Evolutionary conservation across 2,113 vertebrate species (phyloP), one percentile per base, ranked within the genome.

Genomic region (Mesoclemmys tuberculata): DNA sequence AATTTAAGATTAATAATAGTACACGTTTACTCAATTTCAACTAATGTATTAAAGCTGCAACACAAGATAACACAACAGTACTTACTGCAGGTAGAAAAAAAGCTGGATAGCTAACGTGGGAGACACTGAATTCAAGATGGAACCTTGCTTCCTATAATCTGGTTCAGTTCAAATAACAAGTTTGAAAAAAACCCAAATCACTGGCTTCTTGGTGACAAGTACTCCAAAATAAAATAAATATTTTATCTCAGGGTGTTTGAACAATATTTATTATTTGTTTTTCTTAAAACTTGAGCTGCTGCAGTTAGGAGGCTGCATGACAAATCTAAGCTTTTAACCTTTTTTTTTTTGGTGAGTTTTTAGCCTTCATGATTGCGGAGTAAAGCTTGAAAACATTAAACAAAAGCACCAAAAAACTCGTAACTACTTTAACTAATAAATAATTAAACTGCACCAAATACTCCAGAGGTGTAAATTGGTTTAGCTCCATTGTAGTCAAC

Each of bases 101-200:
- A 5, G 35, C 7, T 0, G 3, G 55, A 21, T 9, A 21, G 22
- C 11, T 14, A 44, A 2, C 10, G 14, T 2, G 80, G 56, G 80
- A 51, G 46, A 18, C 13, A 5, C 14, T 3, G 8, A 18, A 2
- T 68, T 54, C 1, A 48, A 14, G 22, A 7, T 18, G 64, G n/a
- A 71, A 38, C 2, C 19, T 71, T 0, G 5, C 38, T 61, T 58
- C 27, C 2, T 18, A 3, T 7, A 3, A 2, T 5, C 71, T 31
- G 38, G 26, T 79, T 31, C 5, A 19, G 21, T 79, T 18, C 29
- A 71, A 52, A 31, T n/a, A 13, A 5, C 3, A 3, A 35, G 2
- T 6, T 5, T 31, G 31, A 49, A 35, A 58, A 80, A 44, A 92
- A 44, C 1, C 1, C 18, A 41, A 3, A 29, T 38, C 14, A 12